Evolutionary conservation across 2,888 invertebrate species (phyloP).

Genomic region (Luffia ferchaultella): DNA sequence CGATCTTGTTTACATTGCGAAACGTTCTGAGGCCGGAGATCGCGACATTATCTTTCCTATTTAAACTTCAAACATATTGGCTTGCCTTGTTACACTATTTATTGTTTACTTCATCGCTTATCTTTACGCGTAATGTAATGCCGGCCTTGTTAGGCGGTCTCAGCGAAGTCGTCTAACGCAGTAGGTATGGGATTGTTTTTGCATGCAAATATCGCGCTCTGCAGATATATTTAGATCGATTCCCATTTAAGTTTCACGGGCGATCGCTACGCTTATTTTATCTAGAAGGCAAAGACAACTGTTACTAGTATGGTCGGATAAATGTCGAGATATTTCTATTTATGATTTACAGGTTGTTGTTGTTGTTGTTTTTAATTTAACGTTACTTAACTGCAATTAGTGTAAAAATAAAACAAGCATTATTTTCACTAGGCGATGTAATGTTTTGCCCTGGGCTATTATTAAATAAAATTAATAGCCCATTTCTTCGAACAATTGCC

Average conservation of each 20-base stretch:
- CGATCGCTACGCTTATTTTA: neutral
- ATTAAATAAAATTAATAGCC: constrained; percentile 50
- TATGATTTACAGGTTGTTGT: too few relatives aligned
- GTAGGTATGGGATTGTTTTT: constrained; percentile 50
- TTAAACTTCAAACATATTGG: constrained; percentile 44
- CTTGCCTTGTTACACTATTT: constrained; percentile 42
- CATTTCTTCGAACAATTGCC: constrained; percentile 55
- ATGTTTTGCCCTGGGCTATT: constrained; percentile 33
- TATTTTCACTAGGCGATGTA: constrained; percentile 46
- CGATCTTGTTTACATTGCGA: constrained; percentile 53
- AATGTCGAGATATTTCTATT: too few relatives aligned
- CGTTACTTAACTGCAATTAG: neutral
- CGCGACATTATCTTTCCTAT: constrained; percentile 31
- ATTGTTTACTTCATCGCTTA: constrained; percentile 45
- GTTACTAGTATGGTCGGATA: too few relatives aligned
- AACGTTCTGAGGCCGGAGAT: constrained; percentile 21
- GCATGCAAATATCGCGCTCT: constrained; percentile 35
- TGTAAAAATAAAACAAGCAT: constrained; percentile 21
- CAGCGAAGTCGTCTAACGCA: neutral
- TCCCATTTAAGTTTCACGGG: neutral
- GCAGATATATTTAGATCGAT: neutral
- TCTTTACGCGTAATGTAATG: constrained; percentile 37
- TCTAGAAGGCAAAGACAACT: too few relatives aligned
- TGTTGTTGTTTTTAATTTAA: neutral
- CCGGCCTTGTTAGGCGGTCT: constrained; percentile 42